Percentiles rank a stretch among this genome's conserved stretches.
These are phyloP conservation scores for Microcebus tavaratra DNA, from an alignment of 2,113 vertebrate genomes.

Conservation along the genomic window DNA sequence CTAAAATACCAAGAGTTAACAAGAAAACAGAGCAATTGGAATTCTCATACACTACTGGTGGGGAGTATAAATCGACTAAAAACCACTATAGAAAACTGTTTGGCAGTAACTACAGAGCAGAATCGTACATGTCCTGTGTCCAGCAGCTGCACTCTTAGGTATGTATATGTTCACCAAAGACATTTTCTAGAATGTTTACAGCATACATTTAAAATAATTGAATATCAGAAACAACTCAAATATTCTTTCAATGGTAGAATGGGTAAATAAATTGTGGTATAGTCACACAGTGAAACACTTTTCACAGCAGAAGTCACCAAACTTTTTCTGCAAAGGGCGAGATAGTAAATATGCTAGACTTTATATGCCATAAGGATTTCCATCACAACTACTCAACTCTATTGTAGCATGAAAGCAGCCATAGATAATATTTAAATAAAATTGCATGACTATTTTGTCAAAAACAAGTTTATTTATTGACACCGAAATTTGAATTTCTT, in stretches of 20 bases:
- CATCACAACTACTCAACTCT: not conserved
- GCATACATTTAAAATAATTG: not conserved
- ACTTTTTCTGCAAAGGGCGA: not conserved
- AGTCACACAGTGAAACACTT: not conserved
- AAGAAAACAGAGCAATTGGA: not conserved
- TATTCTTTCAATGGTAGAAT: not conserved
- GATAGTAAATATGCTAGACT: conserved; percentile 1
- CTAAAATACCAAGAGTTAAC: not conserved
- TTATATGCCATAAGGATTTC: not conserved
- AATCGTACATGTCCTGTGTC: not conserved
- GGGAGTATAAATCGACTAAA: not conserved
- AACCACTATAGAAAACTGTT: not conserved
- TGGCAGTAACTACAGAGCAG: not conserved
- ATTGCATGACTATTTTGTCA: not conserved
- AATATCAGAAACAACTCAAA: not conserved
- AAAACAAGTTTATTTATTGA: not conserved
- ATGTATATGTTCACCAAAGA: not conserved
- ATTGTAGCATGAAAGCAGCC: not conserved
- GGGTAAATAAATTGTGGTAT: not conserved
- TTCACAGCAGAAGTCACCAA: not conserved
- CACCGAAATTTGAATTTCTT: conserved; percentile 13
- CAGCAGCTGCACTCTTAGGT: not conserved
- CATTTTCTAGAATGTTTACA: conserved; percentile 1
- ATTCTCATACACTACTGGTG: not conserved
- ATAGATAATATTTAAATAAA: not conserved